These are phyloP conservation scores for Papilio helenus DNA, from an alignment of 1,140 invertebrate genomes.

Conservation along the genomic window DNA sequence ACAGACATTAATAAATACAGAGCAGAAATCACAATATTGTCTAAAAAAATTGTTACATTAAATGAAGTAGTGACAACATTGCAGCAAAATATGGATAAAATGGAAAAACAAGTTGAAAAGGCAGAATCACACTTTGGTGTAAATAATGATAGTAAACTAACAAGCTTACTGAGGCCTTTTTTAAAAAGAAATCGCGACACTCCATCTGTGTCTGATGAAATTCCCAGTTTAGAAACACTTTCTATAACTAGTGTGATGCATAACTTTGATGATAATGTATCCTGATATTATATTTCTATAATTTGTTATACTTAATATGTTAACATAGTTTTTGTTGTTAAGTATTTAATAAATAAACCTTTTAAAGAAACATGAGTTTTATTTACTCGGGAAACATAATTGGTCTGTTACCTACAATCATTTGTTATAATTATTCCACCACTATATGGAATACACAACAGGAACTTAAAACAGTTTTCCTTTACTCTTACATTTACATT, in stretches of 20 bases:
- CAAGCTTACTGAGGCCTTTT: conserved; percentile 76
- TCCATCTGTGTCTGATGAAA: conserved; percentile 40
- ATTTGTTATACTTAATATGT: conserved; percentile 9
- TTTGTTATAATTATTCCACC: neutral
- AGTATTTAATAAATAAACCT: neutral
- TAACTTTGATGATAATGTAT: conserved; percentile 62
- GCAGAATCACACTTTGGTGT: conserved; percentile 79
- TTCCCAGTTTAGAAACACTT: conserved; percentile 53
- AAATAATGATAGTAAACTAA: conserved; percentile 74
- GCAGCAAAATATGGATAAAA: conserved; percentile 68
- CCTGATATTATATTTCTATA: conserved; percentile 36
- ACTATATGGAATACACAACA: neutral
- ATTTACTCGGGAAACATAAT: neutral
- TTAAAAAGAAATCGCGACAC: conserved; percentile 66
- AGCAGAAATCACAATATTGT: conserved; percentile 70
- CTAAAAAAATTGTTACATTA: conserved; percentile 74
- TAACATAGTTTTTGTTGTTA: conserved; percentile 18
- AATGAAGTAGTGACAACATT: conserved; percentile 69
- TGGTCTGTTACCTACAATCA: neutral
- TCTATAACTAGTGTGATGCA: conserved; percentile 66
- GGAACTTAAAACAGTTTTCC: neutral
- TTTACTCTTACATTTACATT: neutral
- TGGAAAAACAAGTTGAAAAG: conserved; percentile 78
- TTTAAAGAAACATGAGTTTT: neutral
- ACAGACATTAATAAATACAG: conserved; percentile 74